phyloP scores from a whole-genome alignment of 2,113 vertebrate species.

The Oryzias curvinotus region DNA sequence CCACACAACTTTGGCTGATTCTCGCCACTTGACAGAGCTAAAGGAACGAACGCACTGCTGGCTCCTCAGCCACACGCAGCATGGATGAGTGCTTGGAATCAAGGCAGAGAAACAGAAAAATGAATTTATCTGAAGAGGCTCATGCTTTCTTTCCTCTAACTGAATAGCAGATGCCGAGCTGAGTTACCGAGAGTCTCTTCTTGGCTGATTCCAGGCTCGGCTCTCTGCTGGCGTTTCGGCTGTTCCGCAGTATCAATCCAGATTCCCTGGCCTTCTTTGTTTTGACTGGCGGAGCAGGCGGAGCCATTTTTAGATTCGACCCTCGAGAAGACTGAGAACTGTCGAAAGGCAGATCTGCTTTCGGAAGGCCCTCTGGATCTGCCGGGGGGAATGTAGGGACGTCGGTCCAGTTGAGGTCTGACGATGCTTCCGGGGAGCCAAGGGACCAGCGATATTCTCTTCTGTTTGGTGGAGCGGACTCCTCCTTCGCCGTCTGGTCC shows the following conservation, averaged over 20 bases:
- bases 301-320: constrained; percentile 68
- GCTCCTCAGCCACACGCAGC: constrained; percentile 63
- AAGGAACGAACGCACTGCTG: constrained; percentile 40
- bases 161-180: constrained; percentile 71
- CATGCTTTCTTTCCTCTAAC: constrained; percentile 77
- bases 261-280: constrained; percentile 80
- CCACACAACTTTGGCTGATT: constrained; percentile 37
- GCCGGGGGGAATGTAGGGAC: constrained; percentile 48
- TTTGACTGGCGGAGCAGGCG: constrained; percentile 78
- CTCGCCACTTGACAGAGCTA: constrained; percentile 46
- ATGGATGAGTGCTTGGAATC: constrained; percentile 70
- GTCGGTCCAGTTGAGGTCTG: constrained; percentile 67
- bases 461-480: constrained; percentile 43
- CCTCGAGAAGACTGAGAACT: constrained; percentile 34
- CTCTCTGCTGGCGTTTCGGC: constrained; percentile 72
- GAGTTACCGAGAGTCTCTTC: constrained; percentile 81
- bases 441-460: constrained; percentile 75
- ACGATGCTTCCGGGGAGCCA: constrained; percentile 67
- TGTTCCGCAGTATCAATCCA: constrained; percentile 78
- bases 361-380: constrained; percentile 41
- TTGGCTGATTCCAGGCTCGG: constrained; percentile 62
- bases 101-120: constrained; percentile 53
- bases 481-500: constrained; percentile 58
- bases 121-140: constrained; percentile 71
- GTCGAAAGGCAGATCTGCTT: constrained; percentile 49